These are phyloP conservation scores for Schizopygopsis malacanthus DNA, from an alignment of 2,797 vertebrate genomes.

Conservation along the genomic window DNA sequence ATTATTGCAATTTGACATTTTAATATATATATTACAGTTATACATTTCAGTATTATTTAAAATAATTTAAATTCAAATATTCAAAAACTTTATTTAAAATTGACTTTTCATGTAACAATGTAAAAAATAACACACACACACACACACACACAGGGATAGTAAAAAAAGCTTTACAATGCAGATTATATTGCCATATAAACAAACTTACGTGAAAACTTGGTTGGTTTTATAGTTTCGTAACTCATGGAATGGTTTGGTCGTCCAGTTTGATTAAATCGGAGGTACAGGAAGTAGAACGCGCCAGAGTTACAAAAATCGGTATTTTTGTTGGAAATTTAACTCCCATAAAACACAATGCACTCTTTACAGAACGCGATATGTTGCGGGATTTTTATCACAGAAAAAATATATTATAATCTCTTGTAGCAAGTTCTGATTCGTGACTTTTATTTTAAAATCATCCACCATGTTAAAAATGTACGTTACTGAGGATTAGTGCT, in stretches of 20 bases:
- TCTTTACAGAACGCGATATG: not conserved
- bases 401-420: not conserved
- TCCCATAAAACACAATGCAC: not conserved
- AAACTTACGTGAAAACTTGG: not conserved
- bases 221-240: not conserved
- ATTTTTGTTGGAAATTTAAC: not conserved
- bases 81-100: no score
- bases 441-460: constrained; percentile 52
- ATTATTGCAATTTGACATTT: not conserved
- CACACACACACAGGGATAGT: no score
- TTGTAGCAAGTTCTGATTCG: not conserved
- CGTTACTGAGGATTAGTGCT: not conserved
- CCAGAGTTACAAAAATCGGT: not conserved
- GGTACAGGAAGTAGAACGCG: not conserved
- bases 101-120: no score
- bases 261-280: constrained; percentile 19
- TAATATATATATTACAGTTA: not conserved
- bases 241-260: constrained; percentile 19
- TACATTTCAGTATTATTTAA: no score
- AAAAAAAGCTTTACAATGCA: not conserved
- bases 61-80: no score
- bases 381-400: no score
- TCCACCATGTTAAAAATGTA: constrained; percentile 4
- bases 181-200: no score
- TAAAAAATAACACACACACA: no score